Conservation (phyloP, 2,888 invertebrate genomes). For the Synanthedon myopaeformis region DNA sequence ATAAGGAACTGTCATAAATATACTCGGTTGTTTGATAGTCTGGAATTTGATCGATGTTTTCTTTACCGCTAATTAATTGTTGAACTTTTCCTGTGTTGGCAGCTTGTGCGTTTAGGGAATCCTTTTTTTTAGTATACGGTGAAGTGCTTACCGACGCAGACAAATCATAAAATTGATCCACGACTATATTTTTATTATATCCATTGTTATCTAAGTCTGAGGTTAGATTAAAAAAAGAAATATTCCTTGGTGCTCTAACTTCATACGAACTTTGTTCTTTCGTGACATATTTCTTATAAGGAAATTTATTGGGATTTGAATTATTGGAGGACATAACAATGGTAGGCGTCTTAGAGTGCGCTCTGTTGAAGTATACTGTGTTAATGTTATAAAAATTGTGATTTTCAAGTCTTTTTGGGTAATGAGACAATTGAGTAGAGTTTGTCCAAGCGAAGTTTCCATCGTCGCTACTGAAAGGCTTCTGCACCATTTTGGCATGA, state of each 20-base stretch:
- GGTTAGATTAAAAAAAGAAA: neutral
- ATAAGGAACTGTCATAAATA: neutral
- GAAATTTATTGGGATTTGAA: slow-evolving; percentile 19
- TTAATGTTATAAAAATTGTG: slow-evolving; percentile 21
- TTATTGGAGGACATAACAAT: slow-evolving; percentile 28
- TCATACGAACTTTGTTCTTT: too few relatives aligned
- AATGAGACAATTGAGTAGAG: slow-evolving; percentile 3
- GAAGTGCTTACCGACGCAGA: neutral
- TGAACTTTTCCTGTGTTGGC: too few relatives aligned
- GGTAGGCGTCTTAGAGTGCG: slow-evolving; percentile 34
- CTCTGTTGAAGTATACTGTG: slow-evolving; percentile 26
- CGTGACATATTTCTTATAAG: slow-evolving; percentile 7
- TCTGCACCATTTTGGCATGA: slow-evolving; percentile 56
- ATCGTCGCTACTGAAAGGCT: slow-evolving; percentile 37
- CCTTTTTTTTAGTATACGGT: neutral
- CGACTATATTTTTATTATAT: slow-evolving; percentile 1
- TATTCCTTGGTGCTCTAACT: neutral
- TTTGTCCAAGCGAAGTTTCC: slow-evolving; percentile 8
- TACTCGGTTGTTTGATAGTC: neutral
- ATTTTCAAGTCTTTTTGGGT: slow-evolving; percentile 12
- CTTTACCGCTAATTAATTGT: too few relatives aligned
- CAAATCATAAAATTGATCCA: neutral
- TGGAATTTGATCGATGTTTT: neutral
- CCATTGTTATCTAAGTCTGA: neutral
- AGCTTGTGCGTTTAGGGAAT: neutral